Evolutionary conservation across 2,113 vertebrate species (phyloP).

Genomic region (Copsychus sechellarum): DNA sequence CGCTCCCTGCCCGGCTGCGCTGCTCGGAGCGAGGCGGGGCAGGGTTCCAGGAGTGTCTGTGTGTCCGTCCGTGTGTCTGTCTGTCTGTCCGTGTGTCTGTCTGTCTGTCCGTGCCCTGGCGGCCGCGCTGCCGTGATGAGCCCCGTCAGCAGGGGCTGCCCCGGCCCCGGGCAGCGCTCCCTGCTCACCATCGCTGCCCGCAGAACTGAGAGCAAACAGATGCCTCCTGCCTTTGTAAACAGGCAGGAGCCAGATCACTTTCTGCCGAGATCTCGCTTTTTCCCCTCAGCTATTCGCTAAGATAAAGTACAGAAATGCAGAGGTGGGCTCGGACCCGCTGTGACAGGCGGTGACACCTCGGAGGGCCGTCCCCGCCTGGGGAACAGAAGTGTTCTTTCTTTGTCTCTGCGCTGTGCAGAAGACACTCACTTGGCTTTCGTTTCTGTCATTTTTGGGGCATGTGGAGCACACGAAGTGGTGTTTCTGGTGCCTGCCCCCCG

Average conservation of each 20-base stretch:
- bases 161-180: background rate
- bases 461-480: background rate
- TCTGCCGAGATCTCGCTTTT: background rate
- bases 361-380: background rate
- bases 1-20: background rate
- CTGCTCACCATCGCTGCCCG: background rate
- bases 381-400: background rate
- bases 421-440: background rate
- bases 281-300: too few relatives aligned
- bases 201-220: background rate
- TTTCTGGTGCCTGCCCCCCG: background rate
- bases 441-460: background rate
- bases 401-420: background rate
- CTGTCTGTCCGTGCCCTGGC: too few relatives aligned
- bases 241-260: accelerated
- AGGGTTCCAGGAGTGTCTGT: background rate
- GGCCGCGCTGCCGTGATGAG: too few relatives aligned
- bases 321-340: too few relatives aligned
- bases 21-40: background rate
- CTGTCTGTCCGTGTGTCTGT: too few relatives aligned
- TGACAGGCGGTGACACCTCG: background rate
- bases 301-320: background rate
- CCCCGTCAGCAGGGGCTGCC: background rate
- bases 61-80: background rate
- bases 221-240: background rate